Conservation (phyloP, 2,888 invertebrate species). For the Ametastegia equiseti region DNA sequence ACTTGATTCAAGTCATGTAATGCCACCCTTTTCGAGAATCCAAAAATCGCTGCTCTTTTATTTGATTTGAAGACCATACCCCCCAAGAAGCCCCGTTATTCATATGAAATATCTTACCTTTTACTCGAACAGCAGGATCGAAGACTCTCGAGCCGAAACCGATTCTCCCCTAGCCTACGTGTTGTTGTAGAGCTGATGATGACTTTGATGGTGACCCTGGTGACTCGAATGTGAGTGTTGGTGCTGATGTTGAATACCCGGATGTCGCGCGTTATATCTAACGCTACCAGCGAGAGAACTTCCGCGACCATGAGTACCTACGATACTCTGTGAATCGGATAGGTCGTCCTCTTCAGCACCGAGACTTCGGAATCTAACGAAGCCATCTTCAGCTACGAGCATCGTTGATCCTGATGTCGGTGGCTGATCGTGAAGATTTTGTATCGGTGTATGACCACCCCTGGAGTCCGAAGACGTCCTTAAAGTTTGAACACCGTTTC, state of each 20-base stretch:
- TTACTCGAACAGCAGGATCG: conserved; percentile 39
- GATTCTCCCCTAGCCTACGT: conserved; percentile 63
- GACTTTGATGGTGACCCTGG: conserved; percentile 67
- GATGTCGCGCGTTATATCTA: conserved; percentile 69
- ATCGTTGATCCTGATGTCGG: conserved; percentile 80
- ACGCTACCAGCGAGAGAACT: conserved; percentile 72
- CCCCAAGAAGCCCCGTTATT: background rate
- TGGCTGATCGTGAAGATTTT: conserved; percentile 78
- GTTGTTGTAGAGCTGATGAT: conserved; percentile 73
- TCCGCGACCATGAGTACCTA: conserved; percentile 69
- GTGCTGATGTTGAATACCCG: conserved; percentile 62
- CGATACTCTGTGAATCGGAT: conserved; percentile 70
- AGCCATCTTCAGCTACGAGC: conserved; percentile 94
- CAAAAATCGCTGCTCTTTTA: background rate
- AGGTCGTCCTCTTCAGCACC: conserved; percentile 74
- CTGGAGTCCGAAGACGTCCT: conserved; percentile 74
- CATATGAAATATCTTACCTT: conserved; percentile 22
- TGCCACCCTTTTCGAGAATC: background rate
- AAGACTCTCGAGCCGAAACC: conserved; percentile 22
- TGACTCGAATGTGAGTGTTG: conserved; percentile 70
- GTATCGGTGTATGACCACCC: conserved; percentile 67
- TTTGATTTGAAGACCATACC: background rate
- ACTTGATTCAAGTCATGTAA: background rate
- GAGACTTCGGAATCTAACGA: conserved; percentile 89
- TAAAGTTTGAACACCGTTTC: conserved; percentile 79